Evolutionary conservation across 2,113 vertebrate genomes (phyloP).

Genomic region (Coptodon rendalli): DNA sequence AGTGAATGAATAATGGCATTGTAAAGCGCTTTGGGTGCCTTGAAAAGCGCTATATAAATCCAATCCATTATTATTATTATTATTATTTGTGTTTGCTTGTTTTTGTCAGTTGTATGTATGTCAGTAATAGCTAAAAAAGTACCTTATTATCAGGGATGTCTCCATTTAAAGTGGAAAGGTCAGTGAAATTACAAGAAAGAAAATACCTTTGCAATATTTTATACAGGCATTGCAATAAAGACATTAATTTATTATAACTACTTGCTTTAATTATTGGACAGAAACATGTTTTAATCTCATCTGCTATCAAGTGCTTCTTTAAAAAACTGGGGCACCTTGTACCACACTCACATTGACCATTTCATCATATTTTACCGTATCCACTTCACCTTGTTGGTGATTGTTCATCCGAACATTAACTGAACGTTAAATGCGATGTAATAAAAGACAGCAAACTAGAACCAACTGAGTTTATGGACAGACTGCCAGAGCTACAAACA

Average conservation of each 20-base stretch:
- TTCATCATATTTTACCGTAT: not conserved
- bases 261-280: not conserved
- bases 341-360: not conserved
- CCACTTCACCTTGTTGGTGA: not conserved
- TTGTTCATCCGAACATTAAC: fast-evolving
- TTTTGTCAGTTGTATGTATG: not conserved
- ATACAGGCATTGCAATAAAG: not conserved
- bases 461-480: not conserved
- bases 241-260: fast-evolving
- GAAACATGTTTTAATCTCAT: not conserved
- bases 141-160: not conserved
- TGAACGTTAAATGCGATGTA: not conserved
- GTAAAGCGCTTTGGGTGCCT: no score
- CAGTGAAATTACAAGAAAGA: not conserved
- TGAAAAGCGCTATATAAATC: no score
- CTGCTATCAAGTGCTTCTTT: not conserved
- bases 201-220: fast-evolving
- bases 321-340: not conserved
- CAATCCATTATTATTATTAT: no score
- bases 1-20: no score
- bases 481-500: not conserved
- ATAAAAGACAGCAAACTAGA: fast-evolving
- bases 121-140: not conserved
- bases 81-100: not conserved
- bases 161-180: not conserved